Evolutionary conservation across 1,140 invertebrate species (phyloP).

Genomic region (Branchinecta lynchi): DNA sequence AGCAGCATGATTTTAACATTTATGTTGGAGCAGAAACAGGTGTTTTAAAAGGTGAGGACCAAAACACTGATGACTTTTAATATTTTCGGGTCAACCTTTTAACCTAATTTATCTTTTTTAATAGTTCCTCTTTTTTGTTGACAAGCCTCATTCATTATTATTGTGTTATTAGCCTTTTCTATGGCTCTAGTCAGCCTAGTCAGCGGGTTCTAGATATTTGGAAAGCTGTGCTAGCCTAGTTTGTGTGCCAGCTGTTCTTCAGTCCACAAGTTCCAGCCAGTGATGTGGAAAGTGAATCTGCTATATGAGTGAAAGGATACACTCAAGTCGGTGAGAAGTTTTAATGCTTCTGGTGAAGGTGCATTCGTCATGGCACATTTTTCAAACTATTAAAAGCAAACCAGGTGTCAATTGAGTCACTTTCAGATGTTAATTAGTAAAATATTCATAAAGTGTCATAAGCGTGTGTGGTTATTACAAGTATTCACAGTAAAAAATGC

Average conservation of each 20-base stretch:
- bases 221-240: too few species aligned
- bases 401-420: too few species aligned
- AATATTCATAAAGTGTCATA: too few species aligned
- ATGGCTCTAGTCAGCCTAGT: conserved; percentile 18
- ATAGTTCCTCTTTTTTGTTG: conserved; percentile 20
- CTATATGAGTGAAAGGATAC: not conserved
- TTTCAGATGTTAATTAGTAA: too few species aligned
- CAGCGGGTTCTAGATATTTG: too few species aligned
- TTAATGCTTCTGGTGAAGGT: not conserved
- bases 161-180: too few species aligned
- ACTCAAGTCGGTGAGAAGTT: not conserved
- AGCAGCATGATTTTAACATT: conserved; percentile 28
- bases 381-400: not conserved
- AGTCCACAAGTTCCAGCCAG: not conserved
- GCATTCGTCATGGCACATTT: not conserved
- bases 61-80: conserved; percentile 7
- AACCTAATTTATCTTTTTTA: not conserved
- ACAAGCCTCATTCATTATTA: too few species aligned
- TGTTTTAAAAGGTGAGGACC: conserved; percentile 33
- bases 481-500: too few species aligned
- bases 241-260: too few species aligned
- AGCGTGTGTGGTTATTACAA: too few species aligned
- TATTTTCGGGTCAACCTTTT: not conserved
- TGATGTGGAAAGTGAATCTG: not conserved
- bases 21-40: conserved; percentile 36